Base-by-base conservation (phyloP, 1,140 invertebrate genomes). In the Drosophila sturtevanti region DNA sequence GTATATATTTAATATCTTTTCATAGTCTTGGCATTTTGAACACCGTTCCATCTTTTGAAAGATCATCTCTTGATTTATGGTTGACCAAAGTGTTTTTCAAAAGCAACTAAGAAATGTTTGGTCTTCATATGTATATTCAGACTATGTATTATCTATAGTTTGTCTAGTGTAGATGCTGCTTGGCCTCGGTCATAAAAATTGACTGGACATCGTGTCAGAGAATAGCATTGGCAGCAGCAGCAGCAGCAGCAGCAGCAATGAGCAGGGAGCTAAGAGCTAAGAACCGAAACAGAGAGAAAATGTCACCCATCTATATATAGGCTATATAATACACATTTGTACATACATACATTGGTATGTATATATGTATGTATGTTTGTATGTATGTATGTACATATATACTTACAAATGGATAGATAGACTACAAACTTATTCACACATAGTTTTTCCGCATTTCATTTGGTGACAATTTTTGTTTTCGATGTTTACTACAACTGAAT, bases 361-460 rank as follows among this genome's bases (percentile, higher is more conserved):
- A 24, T 24, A 4, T 24, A 3, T 24, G 22, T 24, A 31, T 31
- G 27, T 31, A 31, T 31, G 27, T n/a, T n/a, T 24, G 4, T 24
- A 24, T 24, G 22, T 24, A 3, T 24, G 22, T 24, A 31, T 31
- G 27, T 31, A 31, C 7, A 6, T 31, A 31, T 31, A 31, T 31
- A 31, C 27, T 31, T 68, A 35, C 61, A 58, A 48, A 27, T 54
- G 54, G 41, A 77, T 63, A 65, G 35, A 59, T 61, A 79, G 34
- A 65, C 62, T 31, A 31, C 27, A 31, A 31, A 76, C 77, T 70
- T 65, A 86, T 86, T 85, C 73, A 75, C 82, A 85, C 81, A 85
- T 81, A 78, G 82, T 86, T 87, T 79, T 82, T 86, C 82, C 79
- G 82, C 77, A 72, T 86, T 87, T 86, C 81, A 86, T 87, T 87